Conservation (phyloP, 2,888 invertebrate species). For the Nycteola revayana region DNA sequence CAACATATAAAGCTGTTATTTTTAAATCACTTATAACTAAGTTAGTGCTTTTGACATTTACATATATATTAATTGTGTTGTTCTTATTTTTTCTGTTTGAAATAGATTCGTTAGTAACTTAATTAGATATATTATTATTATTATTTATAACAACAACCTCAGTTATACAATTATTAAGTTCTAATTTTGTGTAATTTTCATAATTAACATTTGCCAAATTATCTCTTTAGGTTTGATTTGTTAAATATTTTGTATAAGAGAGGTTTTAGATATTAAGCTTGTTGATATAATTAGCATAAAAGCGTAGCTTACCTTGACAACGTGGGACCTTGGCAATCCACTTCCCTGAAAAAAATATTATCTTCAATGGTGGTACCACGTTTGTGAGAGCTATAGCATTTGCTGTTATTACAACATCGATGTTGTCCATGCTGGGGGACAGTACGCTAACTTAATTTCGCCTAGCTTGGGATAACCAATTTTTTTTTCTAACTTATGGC, state of each 20-base stretch:
- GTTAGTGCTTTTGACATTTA: conserved; percentile 6
- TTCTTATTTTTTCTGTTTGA: conserved; percentile 6
- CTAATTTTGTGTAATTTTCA: too few relatives aligned
- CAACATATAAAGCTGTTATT: conserved; percentile 41
- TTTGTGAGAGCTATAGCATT: conserved; percentile 49
- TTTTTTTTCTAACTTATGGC: not conserved
- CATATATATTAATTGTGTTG: conserved; percentile 3
- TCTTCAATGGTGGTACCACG: conserved; percentile 30
- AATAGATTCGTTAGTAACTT: conserved; percentile 1
- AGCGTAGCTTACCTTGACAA: conserved; percentile 74
- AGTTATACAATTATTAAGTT: conserved; percentile 1
- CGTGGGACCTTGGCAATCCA: conserved; percentile 65
- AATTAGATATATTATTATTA: not conserved
- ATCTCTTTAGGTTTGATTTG: too few relatives aligned
- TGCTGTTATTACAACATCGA: conserved; percentile 70
- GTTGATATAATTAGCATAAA: conserved; percentile 40
- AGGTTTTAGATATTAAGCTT: conserved; percentile 1
- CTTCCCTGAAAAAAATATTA: conserved; percentile 74
- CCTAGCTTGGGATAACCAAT: too few relatives aligned
- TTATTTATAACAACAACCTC: conserved; percentile 6
- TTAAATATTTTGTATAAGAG: not conserved
- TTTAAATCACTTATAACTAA: conserved; percentile 2
- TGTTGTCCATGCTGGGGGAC: conserved; percentile 71
- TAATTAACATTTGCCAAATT: too few relatives aligned
- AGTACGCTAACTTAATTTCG: conserved; percentile 50